Evolutionary conservation across 2,113 vertebrate genomes (phyloP).

Genomic region (Cariama cristata): DNA sequence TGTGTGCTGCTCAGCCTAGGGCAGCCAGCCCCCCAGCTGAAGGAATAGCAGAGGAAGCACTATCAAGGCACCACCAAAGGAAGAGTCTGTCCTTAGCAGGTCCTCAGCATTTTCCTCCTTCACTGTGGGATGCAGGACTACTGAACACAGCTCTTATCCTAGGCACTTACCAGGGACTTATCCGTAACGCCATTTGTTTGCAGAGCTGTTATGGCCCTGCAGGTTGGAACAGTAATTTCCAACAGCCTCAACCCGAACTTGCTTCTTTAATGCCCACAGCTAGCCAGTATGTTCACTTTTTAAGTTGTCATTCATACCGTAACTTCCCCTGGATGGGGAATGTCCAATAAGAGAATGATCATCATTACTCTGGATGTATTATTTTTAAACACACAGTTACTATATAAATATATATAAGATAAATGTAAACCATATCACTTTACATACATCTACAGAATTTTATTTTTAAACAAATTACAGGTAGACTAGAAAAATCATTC

Average conservation of each 20-base stretch:
- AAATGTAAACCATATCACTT: neutral
- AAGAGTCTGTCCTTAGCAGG: neutral
- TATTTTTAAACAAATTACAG: neutral
- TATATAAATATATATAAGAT: neutral
- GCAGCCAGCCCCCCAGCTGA: neutral
- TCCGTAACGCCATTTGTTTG: fast-evolving
- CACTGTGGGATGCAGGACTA: neutral
- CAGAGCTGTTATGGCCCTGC: neutral
- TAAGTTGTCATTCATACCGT: neutral
- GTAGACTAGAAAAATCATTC: neutral
- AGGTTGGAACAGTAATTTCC: neutral
- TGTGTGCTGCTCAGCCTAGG: neutral
- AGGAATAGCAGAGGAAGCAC: neutral
- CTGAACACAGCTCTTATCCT: neutral
- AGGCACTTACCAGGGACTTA: neutral
- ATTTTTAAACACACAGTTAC: neutral
- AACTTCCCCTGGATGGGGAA: neutral
- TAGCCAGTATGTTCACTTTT: neutral
- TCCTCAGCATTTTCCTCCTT: neutral
- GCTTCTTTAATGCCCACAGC: neutral
- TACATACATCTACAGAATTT: neutral
- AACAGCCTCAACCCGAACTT: fast-evolving
- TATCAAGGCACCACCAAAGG: neutral
- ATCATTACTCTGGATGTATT: neutral
- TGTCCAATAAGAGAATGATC: neutral